Percentiles rank a stretch among this genome's conserved stretches.
phyloP scores from a whole-genome alignment of 2,113 vertebrate species.

The Rhineura floridana region DNA sequence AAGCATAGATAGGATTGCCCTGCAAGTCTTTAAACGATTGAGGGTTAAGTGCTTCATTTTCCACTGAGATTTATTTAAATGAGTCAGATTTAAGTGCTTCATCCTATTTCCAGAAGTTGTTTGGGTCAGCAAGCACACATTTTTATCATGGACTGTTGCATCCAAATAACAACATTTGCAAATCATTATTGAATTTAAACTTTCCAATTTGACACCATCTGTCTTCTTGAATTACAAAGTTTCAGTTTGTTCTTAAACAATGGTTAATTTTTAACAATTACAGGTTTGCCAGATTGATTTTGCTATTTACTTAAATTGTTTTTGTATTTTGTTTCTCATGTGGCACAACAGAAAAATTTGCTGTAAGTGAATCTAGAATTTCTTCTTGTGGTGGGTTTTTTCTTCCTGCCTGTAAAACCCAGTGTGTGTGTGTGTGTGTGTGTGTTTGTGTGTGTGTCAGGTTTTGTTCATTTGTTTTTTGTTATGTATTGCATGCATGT shows the following conservation, averaged over 20 bases:
- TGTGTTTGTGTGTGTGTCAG: conserved; percentile 35
- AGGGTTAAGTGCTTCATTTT: background rate
- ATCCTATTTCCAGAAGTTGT: no score
- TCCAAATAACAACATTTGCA: background rate
- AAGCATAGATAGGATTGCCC: background rate
- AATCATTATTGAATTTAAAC: background rate
- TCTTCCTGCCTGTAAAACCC: conserved; percentile 47
- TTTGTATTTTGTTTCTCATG: conserved; percentile 73
- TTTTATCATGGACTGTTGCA: background rate
- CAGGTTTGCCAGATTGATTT: conserved; percentile 52
- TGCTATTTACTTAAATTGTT: conserved; percentile 66
- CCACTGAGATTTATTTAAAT: no score
- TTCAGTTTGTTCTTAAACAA: conserved; percentile 33
- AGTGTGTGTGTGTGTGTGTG: conserved; percentile 49
- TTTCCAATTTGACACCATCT: background rate
- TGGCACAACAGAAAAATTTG: conserved; percentile 72
- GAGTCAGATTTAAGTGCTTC: no score
- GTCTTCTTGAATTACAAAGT: conserved; percentile 15
- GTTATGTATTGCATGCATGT: conserved; percentile 40
- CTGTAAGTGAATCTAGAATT: conserved; percentile 77
- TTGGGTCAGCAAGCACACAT: background rate
- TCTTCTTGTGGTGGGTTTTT: conserved; percentile 39
- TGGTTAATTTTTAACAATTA: conserved; percentile 36
- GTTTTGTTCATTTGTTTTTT: no score
- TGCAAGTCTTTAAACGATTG: background rate